Evolutionary conservation across 2,888 invertebrate genomes (phyloP).

Genomic region (Imbricaverruca yamaguchii): DNA sequence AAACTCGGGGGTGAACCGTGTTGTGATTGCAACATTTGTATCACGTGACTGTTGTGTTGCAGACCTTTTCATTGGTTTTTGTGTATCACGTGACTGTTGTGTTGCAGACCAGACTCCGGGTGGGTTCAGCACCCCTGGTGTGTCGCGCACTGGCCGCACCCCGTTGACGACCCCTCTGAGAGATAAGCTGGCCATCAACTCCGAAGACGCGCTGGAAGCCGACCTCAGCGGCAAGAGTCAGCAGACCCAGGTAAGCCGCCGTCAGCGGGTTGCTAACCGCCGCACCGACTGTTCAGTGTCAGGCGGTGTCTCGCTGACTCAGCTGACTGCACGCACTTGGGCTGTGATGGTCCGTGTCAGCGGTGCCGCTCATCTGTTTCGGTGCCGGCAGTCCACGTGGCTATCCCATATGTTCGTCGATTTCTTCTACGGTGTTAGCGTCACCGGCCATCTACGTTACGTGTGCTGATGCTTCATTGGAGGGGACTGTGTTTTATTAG

Average conservation of each 20-base stretch:
- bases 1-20: constrained; percentile 30
- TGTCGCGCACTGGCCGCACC: constrained; percentile 36
- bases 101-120: constrained; percentile 30
- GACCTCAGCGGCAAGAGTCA: background rate
- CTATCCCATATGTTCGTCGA: too few relatives aligned
- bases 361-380: too few relatives aligned
- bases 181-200: constrained; percentile 91
- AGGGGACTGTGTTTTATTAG: too few relatives aligned
- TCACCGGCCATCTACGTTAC: too few relatives aligned
- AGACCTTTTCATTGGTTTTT: background rate
- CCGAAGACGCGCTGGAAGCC: constrained; percentile 64
- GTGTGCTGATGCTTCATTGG: too few relatives aligned
- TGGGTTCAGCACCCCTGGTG: constrained; percentile 39
- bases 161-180: constrained; percentile 53
- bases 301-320: too few relatives aligned
- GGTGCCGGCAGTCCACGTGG: too few relatives aligned
- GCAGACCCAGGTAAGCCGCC: constrained; percentile 54
- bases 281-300: background rate
- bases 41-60: background rate
- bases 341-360: too few relatives aligned
- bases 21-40: too few relatives aligned
- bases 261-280: constrained; percentile 27
- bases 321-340: too few relatives aligned
- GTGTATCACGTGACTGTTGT: too few relatives aligned
- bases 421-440: too few relatives aligned